These are phyloP conservation scores for Drosophila cardini DNA, from an alignment of 1,140 invertebrate genomes.

Conservation along the genomic window DNA sequence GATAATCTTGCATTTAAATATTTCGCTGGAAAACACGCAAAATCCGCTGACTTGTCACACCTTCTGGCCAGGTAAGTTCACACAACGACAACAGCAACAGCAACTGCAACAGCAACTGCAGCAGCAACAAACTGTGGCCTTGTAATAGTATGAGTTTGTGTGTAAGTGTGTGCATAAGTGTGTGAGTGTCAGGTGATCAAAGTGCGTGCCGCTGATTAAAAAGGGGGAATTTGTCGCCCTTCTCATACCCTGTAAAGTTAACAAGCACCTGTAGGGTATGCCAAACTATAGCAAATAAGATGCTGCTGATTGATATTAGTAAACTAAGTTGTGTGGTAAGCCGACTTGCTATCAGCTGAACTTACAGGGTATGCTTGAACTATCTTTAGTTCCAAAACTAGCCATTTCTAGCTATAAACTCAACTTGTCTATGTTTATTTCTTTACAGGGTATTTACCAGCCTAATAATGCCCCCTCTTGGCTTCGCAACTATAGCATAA, in stretches of 20 bases:
- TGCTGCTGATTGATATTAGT: neutral
- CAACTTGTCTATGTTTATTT: neutral
- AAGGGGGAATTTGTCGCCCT: slow-evolving; percentile 81
- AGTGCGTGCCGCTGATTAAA: slow-evolving; percentile 79
- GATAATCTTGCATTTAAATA: slow-evolving; percentile 82
- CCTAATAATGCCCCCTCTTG: neutral
- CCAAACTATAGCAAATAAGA: neutral
- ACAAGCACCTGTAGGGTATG: neutral
- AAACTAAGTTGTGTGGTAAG: no score
- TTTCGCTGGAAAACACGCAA: slow-evolving; percentile 81
- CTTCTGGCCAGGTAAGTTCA: slow-evolving; percentile 57
- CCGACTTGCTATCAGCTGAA: no score
- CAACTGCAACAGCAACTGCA: slow-evolving; percentile 50
- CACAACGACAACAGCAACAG: slow-evolving; percentile 42
- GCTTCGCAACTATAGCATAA: slow-evolving; percentile 37
- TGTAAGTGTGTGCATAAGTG: slow-evolving; percentile 1
- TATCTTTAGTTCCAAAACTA: no score
- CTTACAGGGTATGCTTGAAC: no score
- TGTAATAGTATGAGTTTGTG: slow-evolving; percentile 34
- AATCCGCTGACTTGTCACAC: slow-evolving; percentile 82
- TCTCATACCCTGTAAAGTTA: slow-evolving; percentile 41
- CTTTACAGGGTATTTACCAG: slow-evolving; percentile 29
- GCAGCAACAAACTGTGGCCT: slow-evolving; percentile 49
- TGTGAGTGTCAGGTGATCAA: slow-evolving; percentile 65
- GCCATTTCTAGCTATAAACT: no score